These are phyloP conservation scores for Cavia porcellus DNA, from an alignment of 2,113 vertebrate species.

Conservation along the genomic window DNA sequence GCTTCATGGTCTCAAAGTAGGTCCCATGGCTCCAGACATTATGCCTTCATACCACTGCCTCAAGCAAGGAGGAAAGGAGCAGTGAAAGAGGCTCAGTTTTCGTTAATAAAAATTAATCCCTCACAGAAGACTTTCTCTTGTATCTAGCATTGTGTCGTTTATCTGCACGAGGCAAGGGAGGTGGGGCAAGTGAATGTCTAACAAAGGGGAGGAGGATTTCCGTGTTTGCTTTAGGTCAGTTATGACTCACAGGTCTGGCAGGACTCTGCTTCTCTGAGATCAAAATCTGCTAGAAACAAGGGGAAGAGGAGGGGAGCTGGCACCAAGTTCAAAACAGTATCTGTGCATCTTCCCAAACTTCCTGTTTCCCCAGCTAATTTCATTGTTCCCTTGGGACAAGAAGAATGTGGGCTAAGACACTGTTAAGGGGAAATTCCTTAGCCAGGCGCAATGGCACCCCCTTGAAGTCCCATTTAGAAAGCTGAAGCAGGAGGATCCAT, in stretches of 20 bases:
- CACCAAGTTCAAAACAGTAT: neutral
- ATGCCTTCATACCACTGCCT: neutral
- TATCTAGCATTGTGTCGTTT: neutral
- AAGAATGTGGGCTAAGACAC: neutral
- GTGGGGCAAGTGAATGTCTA: neutral
- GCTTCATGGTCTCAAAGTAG: neutral
- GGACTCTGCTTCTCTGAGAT: slow-evolving; percentile 28
- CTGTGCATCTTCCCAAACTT: neutral
- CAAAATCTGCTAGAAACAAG: neutral
- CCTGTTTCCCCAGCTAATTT: neutral
- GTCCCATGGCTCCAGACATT: neutral
- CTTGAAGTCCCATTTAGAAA: neutral
- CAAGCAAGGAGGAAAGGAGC: neutral
- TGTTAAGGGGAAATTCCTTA: neutral
- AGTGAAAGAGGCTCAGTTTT: neutral
- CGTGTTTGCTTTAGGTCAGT: neutral
- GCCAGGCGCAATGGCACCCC: neutral
- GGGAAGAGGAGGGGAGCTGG: neutral
- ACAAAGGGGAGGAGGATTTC: slow-evolving; percentile 5
- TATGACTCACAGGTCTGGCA: slow-evolving; percentile 6
- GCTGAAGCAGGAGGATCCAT: neutral
- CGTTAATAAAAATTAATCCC: slow-evolving; percentile 6
- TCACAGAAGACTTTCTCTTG: neutral
- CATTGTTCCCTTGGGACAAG: neutral
- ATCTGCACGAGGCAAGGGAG: neutral